Evolutionary conservation across 2,888 invertebrate species (phyloP).

Genomic region (Bugula neritina): DNA sequence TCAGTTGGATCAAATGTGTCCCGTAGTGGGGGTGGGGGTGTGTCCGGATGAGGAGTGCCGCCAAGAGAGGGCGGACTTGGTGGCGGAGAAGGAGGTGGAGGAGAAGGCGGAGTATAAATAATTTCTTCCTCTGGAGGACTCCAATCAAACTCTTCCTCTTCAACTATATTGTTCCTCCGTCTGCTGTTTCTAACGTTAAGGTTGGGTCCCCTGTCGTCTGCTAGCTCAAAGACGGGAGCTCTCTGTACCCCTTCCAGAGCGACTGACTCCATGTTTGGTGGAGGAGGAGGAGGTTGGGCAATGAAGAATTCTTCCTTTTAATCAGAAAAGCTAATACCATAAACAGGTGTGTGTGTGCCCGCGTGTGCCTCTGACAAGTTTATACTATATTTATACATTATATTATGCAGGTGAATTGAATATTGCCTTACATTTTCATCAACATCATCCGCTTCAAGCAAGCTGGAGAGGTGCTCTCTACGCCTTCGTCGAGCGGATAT

Average conservation of each 20-base stretch:
- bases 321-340: no score
- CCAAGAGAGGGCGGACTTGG: background rate
- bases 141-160: background rate
- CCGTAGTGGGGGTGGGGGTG: conserved; percentile 10
- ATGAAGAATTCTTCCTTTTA: no score
- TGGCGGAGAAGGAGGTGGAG: background rate
- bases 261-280: background rate
- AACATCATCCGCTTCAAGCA: no score
- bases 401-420: no score
- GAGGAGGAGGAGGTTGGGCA: no score
- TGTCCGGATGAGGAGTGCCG: background rate
- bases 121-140: background rate
- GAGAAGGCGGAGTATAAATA: background rate
- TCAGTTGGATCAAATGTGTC: background rate
- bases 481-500: no score
- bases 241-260: background rate
- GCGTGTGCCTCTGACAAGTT: no score
- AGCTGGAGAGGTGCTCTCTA: no score
- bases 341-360: no score
- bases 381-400: no score
- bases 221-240: background rate
- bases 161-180: background rate
- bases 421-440: no score
- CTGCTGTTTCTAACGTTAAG: background rate
- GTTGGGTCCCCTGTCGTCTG: conserved; percentile 1